Conservation (phyloP, 30 jellyfish, hydroid and myxozoan species). For the Cassiopea xamachana region DNA sequence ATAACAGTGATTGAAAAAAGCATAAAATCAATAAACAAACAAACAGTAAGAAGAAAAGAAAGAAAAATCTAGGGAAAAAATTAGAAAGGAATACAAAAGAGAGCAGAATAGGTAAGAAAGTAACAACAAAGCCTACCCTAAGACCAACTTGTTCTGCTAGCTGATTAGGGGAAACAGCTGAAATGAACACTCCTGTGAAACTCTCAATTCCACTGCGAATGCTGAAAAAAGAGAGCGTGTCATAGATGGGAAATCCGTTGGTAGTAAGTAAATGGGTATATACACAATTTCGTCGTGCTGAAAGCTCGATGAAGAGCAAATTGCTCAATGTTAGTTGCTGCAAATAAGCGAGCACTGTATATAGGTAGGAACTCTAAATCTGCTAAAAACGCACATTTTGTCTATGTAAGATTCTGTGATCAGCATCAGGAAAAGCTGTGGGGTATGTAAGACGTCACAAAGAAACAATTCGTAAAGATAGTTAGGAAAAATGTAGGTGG, state of each 20-base stretch:
- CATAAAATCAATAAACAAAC: background rate
- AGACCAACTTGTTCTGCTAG: slow-evolving; percentile 84
- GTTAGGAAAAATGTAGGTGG: too few species aligned
- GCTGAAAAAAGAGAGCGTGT: slow-evolving; percentile 14
- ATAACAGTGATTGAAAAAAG: background rate
- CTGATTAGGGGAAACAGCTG: slow-evolving; percentile 65
- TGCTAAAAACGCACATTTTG: too few species aligned
- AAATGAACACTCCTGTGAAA: slow-evolving; percentile 71
- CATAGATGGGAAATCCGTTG: background rate
- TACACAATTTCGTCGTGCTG: background rate
- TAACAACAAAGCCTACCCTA: slow-evolving; percentile 34
- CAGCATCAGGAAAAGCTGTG: too few species aligned
- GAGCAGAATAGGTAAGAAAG: background rate
- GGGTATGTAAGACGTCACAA: too few species aligned
- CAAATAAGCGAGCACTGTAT: background rate
- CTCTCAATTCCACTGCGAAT: slow-evolving; percentile 80
- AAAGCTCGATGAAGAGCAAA: background rate
- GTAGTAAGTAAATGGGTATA: background rate
- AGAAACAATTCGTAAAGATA: too few species aligned
- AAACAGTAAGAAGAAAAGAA: background rate
- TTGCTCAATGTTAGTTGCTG: background rate
- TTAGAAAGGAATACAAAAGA: background rate
- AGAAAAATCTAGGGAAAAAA: background rate
- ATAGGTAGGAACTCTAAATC: background rate
- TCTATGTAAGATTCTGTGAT: too few species aligned